phyloP scores from a whole-genome alignment of 2,797 vertebrate genomes.

The Sciaenops ocellatus region DNA sequence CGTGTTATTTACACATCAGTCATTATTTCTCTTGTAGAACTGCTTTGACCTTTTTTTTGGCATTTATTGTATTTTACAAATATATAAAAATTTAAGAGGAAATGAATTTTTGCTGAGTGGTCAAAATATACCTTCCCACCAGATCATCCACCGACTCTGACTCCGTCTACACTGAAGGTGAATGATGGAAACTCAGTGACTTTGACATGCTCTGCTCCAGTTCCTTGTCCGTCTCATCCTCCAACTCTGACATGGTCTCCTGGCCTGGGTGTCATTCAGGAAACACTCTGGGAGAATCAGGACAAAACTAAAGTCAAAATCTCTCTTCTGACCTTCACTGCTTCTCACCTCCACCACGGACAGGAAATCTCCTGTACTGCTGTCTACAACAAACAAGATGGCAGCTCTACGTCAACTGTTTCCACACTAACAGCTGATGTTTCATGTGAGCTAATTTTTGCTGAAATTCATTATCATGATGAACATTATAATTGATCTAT shows the following conservation, averaged over 20 bases:
- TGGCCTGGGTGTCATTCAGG: conserved; percentile 42
- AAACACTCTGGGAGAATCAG: conserved; percentile 45
- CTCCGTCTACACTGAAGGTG: conserved; percentile 21
- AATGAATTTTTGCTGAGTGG: neutral
- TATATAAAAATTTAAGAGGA: neutral
- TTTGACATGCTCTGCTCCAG: conserved; percentile 62
- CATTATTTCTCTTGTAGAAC: neutral
- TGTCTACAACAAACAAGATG: conserved; percentile 50
- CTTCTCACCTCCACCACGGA: conserved; percentile 51
- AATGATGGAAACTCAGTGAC: conserved; percentile 57
- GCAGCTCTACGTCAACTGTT: neutral
- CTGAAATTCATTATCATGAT: no score
- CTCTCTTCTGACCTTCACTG: conserved; percentile 65
- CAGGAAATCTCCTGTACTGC: conserved; percentile 59
- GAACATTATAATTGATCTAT: no score
- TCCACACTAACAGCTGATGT: neutral
- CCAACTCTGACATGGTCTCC: conserved; percentile 53
- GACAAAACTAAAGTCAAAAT: conserved; percentile 50
- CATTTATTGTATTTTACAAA: neutral
- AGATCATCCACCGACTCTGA: neutral
- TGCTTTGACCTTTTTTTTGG: neutral
- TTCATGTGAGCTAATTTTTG: conserved; percentile 48
- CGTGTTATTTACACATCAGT: fast-evolving
- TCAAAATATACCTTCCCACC: neutral
- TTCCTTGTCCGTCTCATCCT: conserved; percentile 40